These are phyloP conservation scores for Proterorhinus semilunaris DNA, from an alignment of 2,113 vertebrate species.

Conservation along the genomic window DNA sequence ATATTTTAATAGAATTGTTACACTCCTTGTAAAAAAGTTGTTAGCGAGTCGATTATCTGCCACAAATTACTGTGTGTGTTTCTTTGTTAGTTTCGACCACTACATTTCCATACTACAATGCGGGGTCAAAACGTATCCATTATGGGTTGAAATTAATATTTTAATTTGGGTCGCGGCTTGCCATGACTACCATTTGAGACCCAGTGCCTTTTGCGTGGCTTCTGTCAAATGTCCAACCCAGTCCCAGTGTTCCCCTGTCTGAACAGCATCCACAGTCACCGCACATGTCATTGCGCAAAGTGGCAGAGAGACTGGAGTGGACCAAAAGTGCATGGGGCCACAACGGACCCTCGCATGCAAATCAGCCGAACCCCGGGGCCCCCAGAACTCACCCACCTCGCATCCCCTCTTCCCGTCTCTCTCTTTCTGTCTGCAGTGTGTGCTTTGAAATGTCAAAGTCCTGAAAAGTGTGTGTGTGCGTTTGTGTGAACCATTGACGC, in stretches of 20 bases:
- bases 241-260: background rate
- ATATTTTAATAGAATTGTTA: too few species aligned
- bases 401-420: slow-evolving; percentile 4
- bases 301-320: slow-evolving; percentile 15
- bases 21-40: too few species aligned
- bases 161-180: too few species aligned
- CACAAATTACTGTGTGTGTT: too few species aligned
- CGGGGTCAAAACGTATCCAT: too few species aligned
- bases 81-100: too few species aligned
- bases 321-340: slow-evolving; percentile 28
- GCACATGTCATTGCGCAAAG: slow-evolving; percentile 10
- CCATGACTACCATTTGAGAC: background rate
- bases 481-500: slow-evolving; percentile 45
- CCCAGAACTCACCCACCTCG: background rate
- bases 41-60: too few species aligned
- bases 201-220: background rate
- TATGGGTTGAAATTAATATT: too few species aligned
- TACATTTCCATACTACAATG: too few species aligned
- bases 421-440: slow-evolving; percentile 6
- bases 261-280: background rate
- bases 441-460: slow-evolving; percentile 39
- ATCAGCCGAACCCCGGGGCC: slow-evolving; percentile 31
- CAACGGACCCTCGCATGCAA: slow-evolving; percentile 47
- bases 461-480: slow-evolving; percentile 35
- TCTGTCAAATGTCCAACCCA: background rate